phyloP scores from a whole-genome alignment of 2,888 invertebrate genomes.

The Maniola hyperantus region DNA sequence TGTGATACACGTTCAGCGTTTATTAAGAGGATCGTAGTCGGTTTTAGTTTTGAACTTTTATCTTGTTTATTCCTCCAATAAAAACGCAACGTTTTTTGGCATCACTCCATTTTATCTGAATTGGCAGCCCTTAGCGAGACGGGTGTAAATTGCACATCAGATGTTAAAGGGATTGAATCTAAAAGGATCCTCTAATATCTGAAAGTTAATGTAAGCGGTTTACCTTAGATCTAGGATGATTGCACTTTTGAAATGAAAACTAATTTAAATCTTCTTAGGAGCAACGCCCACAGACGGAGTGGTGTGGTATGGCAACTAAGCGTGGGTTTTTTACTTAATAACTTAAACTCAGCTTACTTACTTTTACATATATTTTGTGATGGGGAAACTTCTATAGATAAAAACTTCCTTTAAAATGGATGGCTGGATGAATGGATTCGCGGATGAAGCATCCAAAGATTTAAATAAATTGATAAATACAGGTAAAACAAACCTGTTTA shows the following conservation, averaged over 20 bases:
- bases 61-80: no score
- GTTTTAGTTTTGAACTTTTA: no score
- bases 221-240: slow-evolving; percentile 28
- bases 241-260: slow-evolving; percentile 31
- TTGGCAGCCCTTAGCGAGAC: slow-evolving; percentile 15
- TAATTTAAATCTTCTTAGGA: slow-evolving; percentile 22
- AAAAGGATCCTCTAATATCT: slow-evolving; percentile 41
- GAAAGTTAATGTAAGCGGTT: slow-evolving; percentile 34
- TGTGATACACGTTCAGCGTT: no score
- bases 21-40: no score
- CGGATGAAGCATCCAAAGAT: no score
- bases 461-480: no score
- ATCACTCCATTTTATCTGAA: neutral
- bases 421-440: no score
- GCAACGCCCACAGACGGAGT: no score
- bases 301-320: no score
- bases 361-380: neutral
- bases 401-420: neutral
- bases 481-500: no score
- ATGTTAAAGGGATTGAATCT: slow-evolving; percentile 31
- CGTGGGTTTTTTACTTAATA: no score
- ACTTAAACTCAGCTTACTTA: no score
- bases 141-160: slow-evolving; percentile 18
- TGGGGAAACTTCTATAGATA: neutral
- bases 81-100: neutral